Percentiles rank a stretch among this genome's conserved stretches.
Evolutionary conservation across 2,797 vertebrate genomes (phyloP).

Genomic region (Tragopan temminckii): DNA sequence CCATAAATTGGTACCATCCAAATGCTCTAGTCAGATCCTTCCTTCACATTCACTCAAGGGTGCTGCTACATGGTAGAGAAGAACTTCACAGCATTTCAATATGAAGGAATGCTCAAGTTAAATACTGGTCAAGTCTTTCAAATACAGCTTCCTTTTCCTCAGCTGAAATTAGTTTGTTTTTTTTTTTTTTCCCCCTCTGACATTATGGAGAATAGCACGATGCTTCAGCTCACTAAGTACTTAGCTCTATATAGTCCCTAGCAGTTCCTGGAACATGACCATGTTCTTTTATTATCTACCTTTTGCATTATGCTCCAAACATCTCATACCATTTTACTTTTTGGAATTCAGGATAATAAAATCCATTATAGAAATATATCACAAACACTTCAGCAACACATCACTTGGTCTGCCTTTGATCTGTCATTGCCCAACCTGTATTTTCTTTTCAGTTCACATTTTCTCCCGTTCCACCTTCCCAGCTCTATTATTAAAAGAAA

Average conservation of each 20-base stretch:
- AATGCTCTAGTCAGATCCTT: background rate
- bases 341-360: background rate
- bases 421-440: background rate
- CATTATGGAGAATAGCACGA: background rate
- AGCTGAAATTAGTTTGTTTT: background rate
- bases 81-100: background rate
- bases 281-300: background rate
- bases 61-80: background rate
- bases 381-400: rapidly evolving
- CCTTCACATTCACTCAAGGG: background rate
- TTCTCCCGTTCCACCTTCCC: background rate
- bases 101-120: background rate
- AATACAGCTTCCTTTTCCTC: background rate
- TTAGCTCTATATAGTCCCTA: background rate
- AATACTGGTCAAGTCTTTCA: background rate
- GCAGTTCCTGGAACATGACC: background rate
- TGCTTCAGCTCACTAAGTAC: background rate
- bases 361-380: rapidly evolving
- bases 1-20: background rate
- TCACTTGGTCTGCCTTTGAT: background rate
- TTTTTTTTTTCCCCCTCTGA: background rate
- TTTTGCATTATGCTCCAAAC: background rate
- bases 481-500: background rate
- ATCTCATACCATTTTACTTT: background rate
- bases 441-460: background rate